Base-by-base conservation (phyloP, 2,113 vertebrate genomes). In the Microcebus lehilahytsara region DNA sequence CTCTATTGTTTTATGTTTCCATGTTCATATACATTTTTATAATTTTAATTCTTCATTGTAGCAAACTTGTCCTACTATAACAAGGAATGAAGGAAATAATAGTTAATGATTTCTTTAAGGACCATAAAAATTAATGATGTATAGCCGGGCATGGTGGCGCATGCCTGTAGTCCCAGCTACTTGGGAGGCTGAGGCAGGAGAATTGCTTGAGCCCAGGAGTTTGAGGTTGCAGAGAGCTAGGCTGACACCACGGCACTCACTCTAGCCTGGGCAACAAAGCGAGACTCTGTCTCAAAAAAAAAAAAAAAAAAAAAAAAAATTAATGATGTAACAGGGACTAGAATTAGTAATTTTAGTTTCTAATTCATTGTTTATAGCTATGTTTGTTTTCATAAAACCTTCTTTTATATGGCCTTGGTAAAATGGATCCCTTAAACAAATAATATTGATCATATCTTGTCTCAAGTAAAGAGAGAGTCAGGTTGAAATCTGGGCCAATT, bases 41-140 rank as follows among this genome's bases (percentile, higher is more conserved):
- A 49, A 89, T 58, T 85, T 79, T 79, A 84, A 34, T 96, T 95
- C 40, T 84, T 96, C 46, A 19, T 95, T 69, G 16, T 40, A 86
- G 53, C 56, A 85, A 60, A 81, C 49, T 93, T 85, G 32, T 89
- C n/a, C 72, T 8, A 89, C 42, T 77, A 46, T 46, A 91, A 25
- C 25, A 71, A 84, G 16, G 9, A 90, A 40, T 91, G 92, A 95
- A 58, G 62, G 23, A 89, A 80, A 56, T 85, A 87, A 13, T 87
- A n/a, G 10, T 91, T 95, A 75, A 60, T 81, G 58, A 42, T 67
- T 95, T 94, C 13, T 93, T 91, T 71, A 91, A 88, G 56, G 51
- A 49, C 80, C 69, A 91, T 64, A 34, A 40, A 32, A 69, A 56
- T 75, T 42, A 64, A 19, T 93, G 46, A 89, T 66, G 5, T 81